These are phyloP conservation scores for Naja naja DNA, from an alignment of 2,113 vertebrate genomes.

Conservation along the genomic window DNA sequence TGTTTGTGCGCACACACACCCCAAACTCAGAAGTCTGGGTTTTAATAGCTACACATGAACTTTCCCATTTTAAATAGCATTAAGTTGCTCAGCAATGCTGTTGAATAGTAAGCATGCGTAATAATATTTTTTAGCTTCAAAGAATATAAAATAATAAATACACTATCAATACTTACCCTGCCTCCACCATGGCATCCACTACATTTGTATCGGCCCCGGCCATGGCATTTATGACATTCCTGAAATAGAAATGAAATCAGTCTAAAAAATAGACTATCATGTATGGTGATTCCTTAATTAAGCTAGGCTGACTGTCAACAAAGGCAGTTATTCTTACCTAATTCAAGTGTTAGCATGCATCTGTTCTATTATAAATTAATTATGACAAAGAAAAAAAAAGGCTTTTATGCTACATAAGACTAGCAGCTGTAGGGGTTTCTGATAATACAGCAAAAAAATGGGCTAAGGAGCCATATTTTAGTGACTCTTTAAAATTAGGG, in stretches of 20 bases:
- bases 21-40: neutral
- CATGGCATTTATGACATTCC: conserved; percentile 72
- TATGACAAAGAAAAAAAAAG: neutral
- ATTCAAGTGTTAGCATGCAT: neutral
- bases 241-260: conserved; percentile 22
- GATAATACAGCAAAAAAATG: neutral
- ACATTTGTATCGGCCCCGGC: conserved; percentile 67
- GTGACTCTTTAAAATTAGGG: neutral
- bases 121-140: neutral
- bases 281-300: neutral
- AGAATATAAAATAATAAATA: neutral
- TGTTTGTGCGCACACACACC: rapidly evolving
- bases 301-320: neutral
- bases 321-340: neutral
- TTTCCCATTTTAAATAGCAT: neutral
- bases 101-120: neutral
- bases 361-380: neutral
- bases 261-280: neutral
- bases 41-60: neutral
- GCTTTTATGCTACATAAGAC: neutral
- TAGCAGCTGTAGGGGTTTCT: neutral
- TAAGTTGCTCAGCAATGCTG: neutral
- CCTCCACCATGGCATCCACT: conserved; percentile 61
- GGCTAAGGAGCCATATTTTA: neutral
- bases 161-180: conserved; percentile 55